phyloP scores from a whole-genome alignment of 2,113 vertebrate species.

The Rostratula benghalensis region DNA sequence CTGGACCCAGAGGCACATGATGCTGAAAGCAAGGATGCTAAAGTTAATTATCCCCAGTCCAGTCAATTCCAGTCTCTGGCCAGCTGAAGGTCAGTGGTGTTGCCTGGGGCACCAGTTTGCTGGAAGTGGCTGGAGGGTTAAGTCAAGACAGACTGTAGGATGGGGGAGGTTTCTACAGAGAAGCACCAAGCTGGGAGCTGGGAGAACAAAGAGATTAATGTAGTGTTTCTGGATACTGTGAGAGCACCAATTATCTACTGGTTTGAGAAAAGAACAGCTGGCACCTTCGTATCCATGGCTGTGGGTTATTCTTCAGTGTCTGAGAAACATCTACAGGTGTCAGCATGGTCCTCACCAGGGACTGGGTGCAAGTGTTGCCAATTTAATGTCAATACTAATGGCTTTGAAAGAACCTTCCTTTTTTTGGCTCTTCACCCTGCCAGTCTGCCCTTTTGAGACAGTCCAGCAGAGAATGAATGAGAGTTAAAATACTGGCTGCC shows the following conservation, averaged over 20 bases:
- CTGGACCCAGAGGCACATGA: neutral
- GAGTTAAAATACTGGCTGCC: neutral
- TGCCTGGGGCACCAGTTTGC: neutral
- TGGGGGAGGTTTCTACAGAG: neutral
- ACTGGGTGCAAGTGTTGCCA: neutral
- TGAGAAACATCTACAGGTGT: neutral
- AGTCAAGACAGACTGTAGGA: neutral
- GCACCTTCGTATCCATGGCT: neutral
- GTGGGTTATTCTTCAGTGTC: neutral
- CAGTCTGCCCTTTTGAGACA: neutral
- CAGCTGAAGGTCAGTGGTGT: fast-evolving
- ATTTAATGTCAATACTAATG: neutral
- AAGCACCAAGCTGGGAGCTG: neutral
- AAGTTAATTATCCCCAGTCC: neutral
- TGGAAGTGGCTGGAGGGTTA: neutral
- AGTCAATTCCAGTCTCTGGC: neutral
- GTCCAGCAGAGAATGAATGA: neutral
- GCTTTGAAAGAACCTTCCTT: neutral
- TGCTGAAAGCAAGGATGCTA: neutral
- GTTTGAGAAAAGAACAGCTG: neutral
- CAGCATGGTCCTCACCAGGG: neutral
- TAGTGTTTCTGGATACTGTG: neutral
- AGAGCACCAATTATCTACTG: neutral
- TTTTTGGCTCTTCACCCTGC: neutral
- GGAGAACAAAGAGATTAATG: neutral